Base-by-base conservation (phyloP, 1,140 invertebrate genomes). In the Periplaneta americana region DNA sequence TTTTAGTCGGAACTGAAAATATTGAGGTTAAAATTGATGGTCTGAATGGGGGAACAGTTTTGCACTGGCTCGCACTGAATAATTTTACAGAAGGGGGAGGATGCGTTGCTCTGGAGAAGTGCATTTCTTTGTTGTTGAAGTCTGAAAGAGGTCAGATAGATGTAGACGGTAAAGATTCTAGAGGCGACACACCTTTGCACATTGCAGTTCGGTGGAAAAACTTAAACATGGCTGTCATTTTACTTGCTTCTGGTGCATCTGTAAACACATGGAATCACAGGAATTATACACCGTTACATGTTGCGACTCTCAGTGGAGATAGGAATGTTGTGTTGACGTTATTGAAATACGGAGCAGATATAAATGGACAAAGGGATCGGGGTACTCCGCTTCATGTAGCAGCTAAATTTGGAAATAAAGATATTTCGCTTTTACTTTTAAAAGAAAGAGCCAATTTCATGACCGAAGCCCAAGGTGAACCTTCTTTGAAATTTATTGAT, bases 401-500 rank as follows among this genome's bases (percentile, higher is more conserved):
- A 18, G 39, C 39, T 48, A 13, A 18, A 13, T 18, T 18, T 48
- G 39, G 39, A 48, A 48, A 48, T 15, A 48, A 48, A 9, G n/a
- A n/a, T n/a, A n/a, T n/a, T n/a, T n/a, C n/a, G n/a, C n/a, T n/a
- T n/a, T n/a, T n/a, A n/a, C n/a, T n/a, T n/a, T n/a, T n/a, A n/a
- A n/a, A n/a, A n/a, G n/a, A n/a, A n/a, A n/a, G n/a, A n/a, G n/a
- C n/a, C n/a, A n/a, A n/a, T n/a, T n/a, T n/a, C n/a, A n/a, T n/a
- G n/a, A n/a, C n/a, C n/a, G n/a, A n/a, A n/a, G n/a, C n/a, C n/a
- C n/a, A n/a, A n/a, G n/a, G n/a, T n/a, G 90, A 93, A 75, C 91
- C 94, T 34, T 92, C 94, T 9, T 87, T 96, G 8, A 90, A 92
- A 74, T 92, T 94, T 82, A 93, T 96, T n/a, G 88, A 91, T 34